phyloP scores from a whole-genome alignment of 2,888 invertebrate species.

The Drosophila neutralis region DNA sequence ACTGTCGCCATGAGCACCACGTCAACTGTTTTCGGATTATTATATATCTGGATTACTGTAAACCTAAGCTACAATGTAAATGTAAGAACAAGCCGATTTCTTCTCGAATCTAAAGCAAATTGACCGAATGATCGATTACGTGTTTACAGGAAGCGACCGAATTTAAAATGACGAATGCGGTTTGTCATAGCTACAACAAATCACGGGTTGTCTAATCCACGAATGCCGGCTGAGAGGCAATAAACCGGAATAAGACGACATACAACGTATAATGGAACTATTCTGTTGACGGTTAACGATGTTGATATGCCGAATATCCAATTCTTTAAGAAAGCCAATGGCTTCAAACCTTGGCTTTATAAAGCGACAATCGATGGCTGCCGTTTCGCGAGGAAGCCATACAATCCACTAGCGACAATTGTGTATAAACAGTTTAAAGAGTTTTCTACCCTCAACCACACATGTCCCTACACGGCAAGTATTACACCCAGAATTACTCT shows the following conservation, averaged over 20 bases:
- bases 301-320: rapidly evolving
- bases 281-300: background rate
- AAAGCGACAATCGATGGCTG: rapidly evolving
- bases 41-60: background rate
- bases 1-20: background rate
- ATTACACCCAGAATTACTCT: background rate
- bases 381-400: background rate
- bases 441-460: rapidly evolving
- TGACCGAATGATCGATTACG: background rate
- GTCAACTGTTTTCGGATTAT: background rate
- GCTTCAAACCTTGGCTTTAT: background rate
- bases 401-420: background rate
- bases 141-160: background rate
- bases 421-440: background rate
- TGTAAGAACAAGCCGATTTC: background rate
- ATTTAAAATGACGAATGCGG: slow-evolving; percentile 31
- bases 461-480: background rate
- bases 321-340: background rate
- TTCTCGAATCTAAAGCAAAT: background rate
- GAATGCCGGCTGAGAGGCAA: slow-evolving; percentile 29
- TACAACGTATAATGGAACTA: slow-evolving; percentile 15
- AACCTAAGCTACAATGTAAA: background rate
- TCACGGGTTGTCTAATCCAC: background rate
- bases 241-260: slow-evolving; percentile 14
- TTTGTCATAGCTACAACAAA: slow-evolving; percentile 11